These are phyloP conservation scores for Cheilosia impressa DNA, from an alignment of 2,888 invertebrate genomes.

Conservation along the genomic window DNA sequence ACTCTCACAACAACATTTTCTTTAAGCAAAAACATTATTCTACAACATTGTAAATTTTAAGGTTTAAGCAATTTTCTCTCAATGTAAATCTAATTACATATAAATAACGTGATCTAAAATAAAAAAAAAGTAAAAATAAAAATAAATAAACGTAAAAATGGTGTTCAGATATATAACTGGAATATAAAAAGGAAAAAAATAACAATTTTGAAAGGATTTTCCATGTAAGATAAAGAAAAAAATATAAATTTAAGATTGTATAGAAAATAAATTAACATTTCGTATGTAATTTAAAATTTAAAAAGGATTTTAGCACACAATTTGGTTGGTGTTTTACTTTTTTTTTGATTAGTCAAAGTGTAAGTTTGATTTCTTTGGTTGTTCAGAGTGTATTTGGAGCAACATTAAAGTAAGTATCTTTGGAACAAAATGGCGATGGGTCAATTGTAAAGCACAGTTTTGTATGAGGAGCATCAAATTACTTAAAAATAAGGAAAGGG, in stretches of 20 bases:
- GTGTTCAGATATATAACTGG: conserved; percentile 52
- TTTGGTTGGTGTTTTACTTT: neutral
- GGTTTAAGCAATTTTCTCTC: conserved; percentile 54
- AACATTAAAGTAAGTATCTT: neutral
- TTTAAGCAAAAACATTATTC: conserved; percentile 19
- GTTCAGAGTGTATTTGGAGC: neutral
- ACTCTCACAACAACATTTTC: neutral
- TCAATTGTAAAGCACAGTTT: no score
- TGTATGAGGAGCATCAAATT: no score
- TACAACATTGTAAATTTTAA: conserved; percentile 54
- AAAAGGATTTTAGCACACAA: conserved; percentile 65
- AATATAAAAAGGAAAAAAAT: conserved; percentile 16
- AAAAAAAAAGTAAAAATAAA: conserved; percentile 8
- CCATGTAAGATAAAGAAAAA: conserved; percentile 48
- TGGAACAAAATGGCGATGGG: no score
- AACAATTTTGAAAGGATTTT: conserved; percentile 54
- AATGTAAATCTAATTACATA: conserved; percentile 59
- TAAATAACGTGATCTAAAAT: conserved; percentile 42
- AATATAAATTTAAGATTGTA: conserved; percentile 66
- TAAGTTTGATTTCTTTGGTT: neutral
- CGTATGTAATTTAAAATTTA: conserved; percentile 67
- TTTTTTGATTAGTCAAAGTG: neutral
- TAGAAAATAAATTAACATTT: conserved; percentile 59
- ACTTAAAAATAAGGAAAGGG: no score
- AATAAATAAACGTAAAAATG: conserved; percentile 28